These are phyloP conservation scores for Andrena fulva DNA, from an alignment of 2,888 invertebrate species.

Conservation along the genomic window DNA sequence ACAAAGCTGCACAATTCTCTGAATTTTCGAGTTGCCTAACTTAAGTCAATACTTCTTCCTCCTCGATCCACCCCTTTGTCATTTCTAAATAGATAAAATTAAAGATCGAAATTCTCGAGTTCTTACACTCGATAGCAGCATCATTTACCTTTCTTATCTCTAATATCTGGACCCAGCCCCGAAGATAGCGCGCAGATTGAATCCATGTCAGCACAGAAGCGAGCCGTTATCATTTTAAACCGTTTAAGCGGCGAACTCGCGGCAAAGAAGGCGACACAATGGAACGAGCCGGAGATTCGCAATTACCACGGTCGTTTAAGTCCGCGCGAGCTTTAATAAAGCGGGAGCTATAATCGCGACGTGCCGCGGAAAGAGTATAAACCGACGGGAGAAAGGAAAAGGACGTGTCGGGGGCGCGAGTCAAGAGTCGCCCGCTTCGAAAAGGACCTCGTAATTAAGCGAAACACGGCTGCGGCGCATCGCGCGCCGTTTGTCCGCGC, in stretches of 20 bases:
- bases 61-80: too few species aligned
- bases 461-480: conserved; percentile 28
- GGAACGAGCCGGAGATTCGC: conserved; percentile 41
- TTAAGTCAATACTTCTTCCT: too few species aligned
- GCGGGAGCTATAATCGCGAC: conserved; percentile 39
- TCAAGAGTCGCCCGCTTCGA: conserved; percentile 42
- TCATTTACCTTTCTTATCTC: too few species aligned
- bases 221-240: conserved; percentile 26
- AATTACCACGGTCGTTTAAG: conserved; percentile 49
- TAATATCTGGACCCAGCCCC: too few species aligned
- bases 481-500: conserved; percentile 8
- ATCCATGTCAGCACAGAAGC: background rate
- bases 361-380: conserved; percentile 18
- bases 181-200: too few species aligned
- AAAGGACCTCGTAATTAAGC: conserved; percentile 61
- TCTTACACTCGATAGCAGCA: too few species aligned
- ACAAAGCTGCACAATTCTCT: too few species aligned
- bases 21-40: too few species aligned
- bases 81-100: too few species aligned
- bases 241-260: conserved; percentile 20
- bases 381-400: background rate
- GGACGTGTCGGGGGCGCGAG: conserved; percentile 11
- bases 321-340: conserved; percentile 47
- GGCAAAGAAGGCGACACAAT: conserved; percentile 18
- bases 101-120: too few species aligned